Evolutionary conservation across 2,888 invertebrate genomes (phyloP).

Genomic region (Drosophila hamatofila): DNA sequence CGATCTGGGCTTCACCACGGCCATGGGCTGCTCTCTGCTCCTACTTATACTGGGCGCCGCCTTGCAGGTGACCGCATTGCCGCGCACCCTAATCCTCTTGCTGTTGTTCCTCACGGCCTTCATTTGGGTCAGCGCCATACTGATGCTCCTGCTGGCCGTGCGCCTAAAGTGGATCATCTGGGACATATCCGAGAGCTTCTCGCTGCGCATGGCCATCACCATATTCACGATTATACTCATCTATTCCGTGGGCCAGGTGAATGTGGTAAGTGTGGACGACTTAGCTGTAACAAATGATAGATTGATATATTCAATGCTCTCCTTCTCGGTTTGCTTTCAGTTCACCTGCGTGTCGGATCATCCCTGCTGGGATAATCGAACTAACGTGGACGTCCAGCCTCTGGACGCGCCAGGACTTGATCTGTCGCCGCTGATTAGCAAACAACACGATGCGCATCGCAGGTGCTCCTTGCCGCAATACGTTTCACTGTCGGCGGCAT

Average conservation of each 20-base stretch:
- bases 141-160: constrained; percentile 93
- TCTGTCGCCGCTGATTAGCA: constrained; percentile 33
- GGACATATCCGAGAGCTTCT: constrained; percentile 94
- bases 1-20: constrained; percentile 94
- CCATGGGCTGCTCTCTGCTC: constrained; percentile 91
- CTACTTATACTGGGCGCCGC: constrained; percentile 91
- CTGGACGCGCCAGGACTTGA: constrained; percentile 33
- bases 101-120: constrained; percentile 95
- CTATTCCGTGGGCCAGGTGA: constrained; percentile 95
- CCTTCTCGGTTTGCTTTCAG: constrained; percentile 78
- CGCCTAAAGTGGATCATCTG: constrained; percentile 93
- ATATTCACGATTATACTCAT: constrained; percentile 94
- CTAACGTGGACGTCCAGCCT: constrained; percentile 8
- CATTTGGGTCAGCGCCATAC: constrained; percentile 94
- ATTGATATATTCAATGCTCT: background rate
- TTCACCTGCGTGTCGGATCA: constrained; percentile 88
- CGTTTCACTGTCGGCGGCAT: constrained; percentile 93
- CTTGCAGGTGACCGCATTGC: constrained; percentile 91
- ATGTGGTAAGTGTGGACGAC: constrained; percentile 91
- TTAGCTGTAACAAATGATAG: background rate
- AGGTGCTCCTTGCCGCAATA: constrained; percentile 95
- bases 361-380: constrained; percentile 82
- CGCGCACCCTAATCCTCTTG: constrained; percentile 93
- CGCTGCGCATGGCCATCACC: constrained; percentile 93
- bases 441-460: constrained; percentile 88